Evolutionary conservation across 53 echinoderm and acorn worm species (phyloP).

Genomic region (Antedon mediterranea): DNA sequence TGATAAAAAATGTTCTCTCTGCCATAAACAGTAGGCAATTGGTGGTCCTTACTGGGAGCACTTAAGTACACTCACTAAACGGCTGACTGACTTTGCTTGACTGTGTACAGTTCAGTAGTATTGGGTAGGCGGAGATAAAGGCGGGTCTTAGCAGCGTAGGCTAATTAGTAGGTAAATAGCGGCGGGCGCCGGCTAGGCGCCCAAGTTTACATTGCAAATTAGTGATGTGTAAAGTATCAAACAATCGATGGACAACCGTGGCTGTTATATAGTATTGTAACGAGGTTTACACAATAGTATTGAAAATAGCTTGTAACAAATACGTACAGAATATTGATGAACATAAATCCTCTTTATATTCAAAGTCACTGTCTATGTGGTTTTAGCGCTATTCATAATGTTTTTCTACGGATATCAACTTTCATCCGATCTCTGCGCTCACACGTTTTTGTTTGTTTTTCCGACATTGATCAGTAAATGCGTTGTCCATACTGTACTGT

Average conservation of each 20-base stretch:
- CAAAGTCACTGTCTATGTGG: neutral
- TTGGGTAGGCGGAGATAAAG: constrained; percentile 27
- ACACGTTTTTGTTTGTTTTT: too few species aligned
- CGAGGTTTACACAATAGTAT: neutral
- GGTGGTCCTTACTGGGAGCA: neutral
- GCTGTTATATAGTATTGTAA: neutral
- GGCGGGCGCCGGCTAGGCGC: constrained; percentile 29
- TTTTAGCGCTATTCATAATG: neutral
- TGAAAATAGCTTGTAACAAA: neutral
- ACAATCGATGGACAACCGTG: neutral
- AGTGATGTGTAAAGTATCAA: neutral
- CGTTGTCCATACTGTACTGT: too few species aligned
- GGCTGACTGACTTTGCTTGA: neutral
- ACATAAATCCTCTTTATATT: neutral
- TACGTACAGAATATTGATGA: neutral
- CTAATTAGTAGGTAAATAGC: constrained; percentile 29
- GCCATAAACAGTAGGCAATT: neutral
- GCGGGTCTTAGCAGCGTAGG: constrained; percentile 14
- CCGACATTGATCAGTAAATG: too few species aligned
- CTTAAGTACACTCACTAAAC: neutral
- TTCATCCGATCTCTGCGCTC: too few species aligned
- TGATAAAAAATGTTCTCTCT: neutral
- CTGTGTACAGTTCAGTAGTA: constrained; percentile 30
- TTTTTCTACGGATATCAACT: neutral
- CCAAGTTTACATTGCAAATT: constrained; percentile 2